Evolutionary conservation across 2,888 invertebrate species (phyloP), one percentile per base, ranked within the genome.

Genomic region (Leptopilina drosophilae): DNA sequence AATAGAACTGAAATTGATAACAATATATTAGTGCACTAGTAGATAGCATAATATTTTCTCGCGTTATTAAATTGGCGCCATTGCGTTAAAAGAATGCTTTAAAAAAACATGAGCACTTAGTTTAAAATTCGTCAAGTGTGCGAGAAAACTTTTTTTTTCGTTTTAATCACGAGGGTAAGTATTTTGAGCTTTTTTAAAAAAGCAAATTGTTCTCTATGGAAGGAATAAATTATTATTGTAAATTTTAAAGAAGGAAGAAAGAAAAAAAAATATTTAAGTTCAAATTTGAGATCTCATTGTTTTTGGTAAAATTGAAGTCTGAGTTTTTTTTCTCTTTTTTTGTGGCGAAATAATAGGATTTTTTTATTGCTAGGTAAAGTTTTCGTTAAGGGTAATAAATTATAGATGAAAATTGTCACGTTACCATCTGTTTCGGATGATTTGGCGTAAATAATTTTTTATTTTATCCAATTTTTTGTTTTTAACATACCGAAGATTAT

Each of bases 61-160:
- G 33, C 33, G 53, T 73, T 56, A 33, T 53, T 0, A n/a, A 56
- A 56, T 33, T 56, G 20, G 40, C 26, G 33, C 53, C 33, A 64
- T 26, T 33, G 56, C 14, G 56, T 73, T 7, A 33, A 56, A 69
- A 49, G 4, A 20, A 7, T 56, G 40, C 20, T 64, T 26, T 64
- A 33, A 20, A 33, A 7, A 46, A 33, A 76, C 62, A 20, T 46
- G 20, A 78, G 64, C 75, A 79, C 67, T 78, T 80, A 82, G 76
- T 73, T 79, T 79, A 75, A 67, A 66, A 66, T 82, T 73, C 59
- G 49, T 80, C 76, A 73, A 77, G 42, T 66, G 33, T 56, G 67
- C 15, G 49, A 69, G 49, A 53, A 20, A 6, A 12, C 33, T 33
- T 33, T 33, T 33, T 33, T 11, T 53, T 56, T 53, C 33, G 14